Base-by-base conservation (phyloP, 2,888 invertebrate species). In the Drosophila multiciliata region DNA sequence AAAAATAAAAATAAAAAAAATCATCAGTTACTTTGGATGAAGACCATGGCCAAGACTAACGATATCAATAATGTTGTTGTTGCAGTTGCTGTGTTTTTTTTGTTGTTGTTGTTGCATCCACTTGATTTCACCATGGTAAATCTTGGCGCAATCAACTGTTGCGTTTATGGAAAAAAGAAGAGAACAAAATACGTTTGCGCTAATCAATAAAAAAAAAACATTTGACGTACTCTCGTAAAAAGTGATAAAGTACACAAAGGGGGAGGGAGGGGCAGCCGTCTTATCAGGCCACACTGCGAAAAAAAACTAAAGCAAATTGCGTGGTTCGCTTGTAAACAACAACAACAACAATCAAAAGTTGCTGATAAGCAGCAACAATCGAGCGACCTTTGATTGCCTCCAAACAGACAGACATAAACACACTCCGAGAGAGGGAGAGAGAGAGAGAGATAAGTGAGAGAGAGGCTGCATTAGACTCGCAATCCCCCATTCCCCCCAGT, bases 11-110 rank as follows among this genome's bases (percentile, higher is more conserved):
- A 17, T 9, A 1, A 7, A 29, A 55, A n/a, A 12, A 73, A 87
- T 82, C 83, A 85, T 85, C 90, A 88, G 85, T 90, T 85, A 85
- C 82, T 82, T 77, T 73, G 70, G 50, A 78, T 71, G 67, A 76
- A 45, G 72, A 66, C 64, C 73, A 73, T 66, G 77, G 73, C 52
- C 78, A 77, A 89, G 79, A 75, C 74, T 60, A 71, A 63, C 57
- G 82, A 85, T 87, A 85, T 85, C 77, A 87, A 79, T 82, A 67
- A 67, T 54, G 60, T 54, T 72, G 20, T 26, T 64, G 20, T 26
- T 64, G 33, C 12, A 26, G 53, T 40, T 45, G 17, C 17, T 48
- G 59, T 48, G 59, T 53, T 64, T 12, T 33, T 49, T 26, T 49
- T 60, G 62, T 42, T 64, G 55, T 35, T 59, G 49, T 23, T 64